Evolutionary conservation across 2,888 invertebrate species (phyloP).

Genomic region (Mesorhabditis belari): DNA sequence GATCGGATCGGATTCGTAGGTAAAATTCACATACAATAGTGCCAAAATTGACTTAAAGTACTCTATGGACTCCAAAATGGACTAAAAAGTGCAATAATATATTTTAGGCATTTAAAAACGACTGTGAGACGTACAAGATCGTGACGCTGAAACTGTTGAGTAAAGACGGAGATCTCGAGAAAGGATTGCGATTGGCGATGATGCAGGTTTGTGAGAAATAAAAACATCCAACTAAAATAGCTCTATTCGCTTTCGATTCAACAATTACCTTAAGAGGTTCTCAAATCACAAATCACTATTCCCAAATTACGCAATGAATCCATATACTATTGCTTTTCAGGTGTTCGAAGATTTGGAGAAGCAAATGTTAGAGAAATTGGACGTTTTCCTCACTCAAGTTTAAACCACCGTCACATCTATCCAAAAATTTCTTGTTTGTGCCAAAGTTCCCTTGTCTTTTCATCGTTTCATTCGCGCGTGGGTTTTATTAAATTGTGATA

Average conservation of each 20-base stretch:
- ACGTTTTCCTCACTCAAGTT: conserved; percentile 10
- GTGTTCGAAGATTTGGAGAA: conserved; percentile 23
- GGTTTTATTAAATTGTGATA: too few relatives aligned
- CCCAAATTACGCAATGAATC: neutral
- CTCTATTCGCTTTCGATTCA: conserved; percentile 1
- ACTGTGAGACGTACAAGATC: conserved; percentile 33
- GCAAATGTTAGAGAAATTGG: conserved; percentile 24
- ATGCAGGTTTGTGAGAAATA: conserved; percentile 11
- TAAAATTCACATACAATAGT: too few relatives aligned
- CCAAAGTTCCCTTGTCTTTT: too few relatives aligned
- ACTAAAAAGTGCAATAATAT: neutral
- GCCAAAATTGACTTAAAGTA: too few relatives aligned
- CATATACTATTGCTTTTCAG: conserved; percentile 13
- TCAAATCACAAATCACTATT: neutral
- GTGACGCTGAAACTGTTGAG: conserved; percentile 27
- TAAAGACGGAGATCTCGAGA: conserved; percentile 25
- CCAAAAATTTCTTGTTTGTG: too few relatives aligned
- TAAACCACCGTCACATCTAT: too few relatives aligned
- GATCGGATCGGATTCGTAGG: too few relatives aligned
- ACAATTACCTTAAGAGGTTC: neutral
- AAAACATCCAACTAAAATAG: neutral
- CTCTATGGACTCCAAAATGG: neutral
- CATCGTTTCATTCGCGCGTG: too few relatives aligned
- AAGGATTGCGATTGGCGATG: conserved; percentile 21
- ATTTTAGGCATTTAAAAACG: conserved; percentile 28